Evolutionary conservation across 2,113 vertebrate genomes (phyloP), one percentile per base, ranked within the genome.

Genomic region (Penelope pileata): DNA sequence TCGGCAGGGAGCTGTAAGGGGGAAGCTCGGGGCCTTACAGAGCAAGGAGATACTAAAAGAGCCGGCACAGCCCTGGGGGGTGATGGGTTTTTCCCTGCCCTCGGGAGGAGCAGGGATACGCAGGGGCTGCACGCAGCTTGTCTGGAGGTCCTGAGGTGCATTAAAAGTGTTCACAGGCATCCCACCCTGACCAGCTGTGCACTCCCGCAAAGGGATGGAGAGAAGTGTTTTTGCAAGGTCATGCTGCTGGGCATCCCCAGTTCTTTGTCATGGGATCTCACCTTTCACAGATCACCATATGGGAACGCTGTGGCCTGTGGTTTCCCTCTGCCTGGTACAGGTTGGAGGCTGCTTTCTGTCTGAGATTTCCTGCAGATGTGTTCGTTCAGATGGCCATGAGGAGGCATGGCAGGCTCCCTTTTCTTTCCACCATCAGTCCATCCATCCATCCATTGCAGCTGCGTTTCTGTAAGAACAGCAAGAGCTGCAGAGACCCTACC

Each of bases 81-180:
- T 16, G 7, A 53, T 7, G 16, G 27, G 7, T 7, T 51, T 29
- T 70, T 51, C 47, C 76, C 29, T 76, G 32, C 16, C 11, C 19
- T 21, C 0, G 0, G 32, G 17, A 21, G 32, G 26, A 60, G 23
- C 19, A 17, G 53, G 16, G 18, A 50, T 42, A 42, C 14, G 3
- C 13, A 9, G 16, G 12, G 36, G 16, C 36, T 62, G 36, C 30
- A 68, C 67, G 6, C 17, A 79, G 19, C 7, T 10, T 29, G 59
- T 7, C 10, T 34, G 10, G 22, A 11, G 5, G 5, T 34, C 3
- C 54, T 82, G 50, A 47, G 47, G 10, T 67, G 8, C 7, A 51
- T 16, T 47, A 24, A 9, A 68, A 29, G 4, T 18, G 5, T 40
- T 67, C 15, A 18, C 4, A 5, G 29, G 17, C 38, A 50, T 67